Conservation (phyloP, 30 jellyfish, hydroid and myxozoan species). For the Mastigias papua region DNA sequence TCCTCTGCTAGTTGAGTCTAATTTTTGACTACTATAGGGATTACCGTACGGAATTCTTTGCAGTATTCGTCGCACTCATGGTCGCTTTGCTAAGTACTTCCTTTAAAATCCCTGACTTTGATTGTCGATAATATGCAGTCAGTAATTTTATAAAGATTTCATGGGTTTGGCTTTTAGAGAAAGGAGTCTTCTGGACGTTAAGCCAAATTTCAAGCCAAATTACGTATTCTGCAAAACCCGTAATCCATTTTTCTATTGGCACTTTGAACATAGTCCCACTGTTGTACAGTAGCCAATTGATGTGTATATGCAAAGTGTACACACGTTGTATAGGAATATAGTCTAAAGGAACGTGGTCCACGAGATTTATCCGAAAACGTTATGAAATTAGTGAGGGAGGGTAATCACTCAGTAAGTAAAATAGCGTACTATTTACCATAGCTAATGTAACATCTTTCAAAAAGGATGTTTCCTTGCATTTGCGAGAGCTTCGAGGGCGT, state of each 20-base stretch:
- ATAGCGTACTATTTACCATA: too few species aligned
- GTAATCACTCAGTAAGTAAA: too few species aligned
- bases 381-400: too few species aligned
- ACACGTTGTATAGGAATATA: too few species aligned
- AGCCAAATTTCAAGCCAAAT: conserved; percentile 4
- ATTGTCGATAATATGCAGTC: conserved; percentile 29
- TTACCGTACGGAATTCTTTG: neutral
- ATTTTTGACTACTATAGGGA: neutral
- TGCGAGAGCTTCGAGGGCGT: too few species aligned
- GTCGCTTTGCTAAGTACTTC: conserved; percentile 11
- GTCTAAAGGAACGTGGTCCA: too few species aligned
- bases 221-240: neutral
- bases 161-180: conserved; percentile 47
- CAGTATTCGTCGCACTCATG: conserved; percentile 2
- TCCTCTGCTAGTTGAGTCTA: neutral
- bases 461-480: too few species aligned
- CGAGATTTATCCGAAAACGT: too few species aligned
- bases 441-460: too few species aligned
- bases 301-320: neutral
- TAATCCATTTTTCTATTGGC: neutral
- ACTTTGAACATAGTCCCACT: neutral
- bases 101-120: conserved; percentile 36
- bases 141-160: conserved; percentile 44
- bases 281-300: neutral
- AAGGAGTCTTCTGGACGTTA: neutral